These are phyloP conservation scores for Brachirus orientalis DNA, from an alignment of 2,113 vertebrate genomes.

Conservation along the genomic window DNA sequence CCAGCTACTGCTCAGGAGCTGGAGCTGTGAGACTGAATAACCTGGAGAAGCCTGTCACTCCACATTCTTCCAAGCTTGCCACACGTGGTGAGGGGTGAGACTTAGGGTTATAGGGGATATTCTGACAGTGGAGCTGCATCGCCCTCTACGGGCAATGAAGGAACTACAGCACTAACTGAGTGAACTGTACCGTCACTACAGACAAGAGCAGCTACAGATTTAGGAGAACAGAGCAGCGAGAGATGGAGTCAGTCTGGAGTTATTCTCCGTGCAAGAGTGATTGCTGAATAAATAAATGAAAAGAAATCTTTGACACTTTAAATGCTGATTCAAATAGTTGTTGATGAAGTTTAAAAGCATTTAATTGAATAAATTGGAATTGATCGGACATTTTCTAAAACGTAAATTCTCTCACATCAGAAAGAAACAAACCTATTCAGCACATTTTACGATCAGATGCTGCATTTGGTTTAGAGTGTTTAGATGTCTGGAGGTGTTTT, in stretches of 20 bases:
- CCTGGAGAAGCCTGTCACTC: conserved; percentile 36
- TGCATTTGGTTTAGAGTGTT: conserved; percentile 15
- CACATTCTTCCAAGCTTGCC: conserved; percentile 28
- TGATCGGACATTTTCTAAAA: conserved; percentile 26
- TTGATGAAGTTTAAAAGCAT: conserved; percentile 42
- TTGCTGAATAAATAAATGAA: conserved; percentile 39
- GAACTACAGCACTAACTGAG: conserved; percentile 23
- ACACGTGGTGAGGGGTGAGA: not conserved
- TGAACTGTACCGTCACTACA: too few species aligned
- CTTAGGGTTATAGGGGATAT: too few species aligned
- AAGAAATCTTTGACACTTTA: not conserved
- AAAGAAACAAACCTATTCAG: conserved; percentile 1
- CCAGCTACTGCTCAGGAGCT: too few species aligned
- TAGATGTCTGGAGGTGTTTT: conserved; percentile 45
- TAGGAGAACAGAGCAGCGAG: conserved; percentile 10
- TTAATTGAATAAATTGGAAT: not conserved
- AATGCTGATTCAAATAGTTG: conserved; percentile 25
- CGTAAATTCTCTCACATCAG: conserved; percentile 29
- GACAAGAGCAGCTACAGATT: conserved; percentile 4
- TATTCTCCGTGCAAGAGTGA: conserved; percentile 33
- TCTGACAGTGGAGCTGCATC: conserved; percentile 30
- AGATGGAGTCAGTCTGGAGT: not conserved
- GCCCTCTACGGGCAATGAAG: conserved; percentile 51
- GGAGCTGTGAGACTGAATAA: conserved; percentile 31
- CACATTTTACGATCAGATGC: conserved; percentile 14